Evolutionary conservation across 2,797 vertebrate species (phyloP).

Genomic region (Brotula barbata): DNA sequence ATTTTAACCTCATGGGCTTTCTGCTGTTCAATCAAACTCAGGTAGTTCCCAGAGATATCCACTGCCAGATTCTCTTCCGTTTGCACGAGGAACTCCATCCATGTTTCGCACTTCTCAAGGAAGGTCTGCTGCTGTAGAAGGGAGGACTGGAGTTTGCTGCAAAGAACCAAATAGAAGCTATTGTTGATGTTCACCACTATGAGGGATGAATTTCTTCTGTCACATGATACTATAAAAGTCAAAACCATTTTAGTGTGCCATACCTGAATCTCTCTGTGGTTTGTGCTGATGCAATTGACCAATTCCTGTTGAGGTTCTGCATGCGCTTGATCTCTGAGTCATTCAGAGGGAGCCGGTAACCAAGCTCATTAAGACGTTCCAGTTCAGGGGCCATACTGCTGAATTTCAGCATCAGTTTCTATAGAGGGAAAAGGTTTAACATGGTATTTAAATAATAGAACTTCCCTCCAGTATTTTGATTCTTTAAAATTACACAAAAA

Average conservation of each 20-base stretch:
- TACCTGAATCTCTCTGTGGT: conserved; percentile 96
- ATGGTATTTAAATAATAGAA: neutral
- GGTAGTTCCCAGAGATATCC: conserved; percentile 94
- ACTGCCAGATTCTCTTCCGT: conserved; percentile 91
- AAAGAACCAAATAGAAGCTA: conserved; percentile 12
- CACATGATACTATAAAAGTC: too few relatives aligned
- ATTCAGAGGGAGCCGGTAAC: conserved; percentile 91
- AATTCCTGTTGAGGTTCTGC: conserved; percentile 92
- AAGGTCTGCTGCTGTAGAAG: conserved; percentile 95
- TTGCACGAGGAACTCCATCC: conserved; percentile 95
- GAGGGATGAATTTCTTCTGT: neutral
- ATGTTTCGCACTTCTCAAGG: conserved; percentile 96
- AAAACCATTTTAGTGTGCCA: neutral
- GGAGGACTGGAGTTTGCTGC: conserved; percentile 94
- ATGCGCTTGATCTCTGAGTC: conserved; percentile 94
- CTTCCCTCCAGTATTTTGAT: neutral
- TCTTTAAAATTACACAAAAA: neutral
- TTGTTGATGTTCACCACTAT: neutral
- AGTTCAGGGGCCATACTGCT: conserved; percentile 90
- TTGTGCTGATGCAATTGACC: conserved; percentile 88
- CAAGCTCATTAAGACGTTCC: conserved; percentile 91
- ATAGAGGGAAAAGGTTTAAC: conserved; percentile 10
- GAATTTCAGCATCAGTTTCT: conserved; percentile 94
- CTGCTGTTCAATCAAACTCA: conserved; percentile 92
- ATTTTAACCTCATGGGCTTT: conserved; percentile 88